Evolutionary conservation across 2,888 invertebrate species (phyloP), one percentile per base, ranked within the genome.

Genomic region (Cynaeus angustus): DNA sequence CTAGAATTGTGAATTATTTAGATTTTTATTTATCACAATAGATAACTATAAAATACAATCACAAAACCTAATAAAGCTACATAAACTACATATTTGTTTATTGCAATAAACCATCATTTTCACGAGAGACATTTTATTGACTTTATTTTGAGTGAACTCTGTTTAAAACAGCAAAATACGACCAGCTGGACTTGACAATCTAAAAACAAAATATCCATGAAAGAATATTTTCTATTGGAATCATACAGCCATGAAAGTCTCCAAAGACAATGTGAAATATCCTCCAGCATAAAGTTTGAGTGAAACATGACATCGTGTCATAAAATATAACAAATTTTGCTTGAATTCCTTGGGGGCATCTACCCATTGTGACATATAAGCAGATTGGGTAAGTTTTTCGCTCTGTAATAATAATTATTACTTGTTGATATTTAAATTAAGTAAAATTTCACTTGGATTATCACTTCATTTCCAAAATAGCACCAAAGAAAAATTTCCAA

Each of bases 141-240:
- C 7, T 33, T 33, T 9, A 2, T 33, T n/a, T 33, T 46, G 56
- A 45, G 48, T 70, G 66, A 12, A 70, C 59, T 30, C 43, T 33
- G 21, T 70, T 72, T 55, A 83, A 74, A 9, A 89, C 80, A 0
- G 88, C 88, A 74, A 88, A 88, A 67, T 88, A 83, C 0, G 89
- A 88, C 77, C 88, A 89, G 0, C 89, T 88, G 0, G 87, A 85
- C 78, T 88, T 88, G 66, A 89, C 84, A 46, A 89, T 88, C 89
- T 89, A 86, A 73, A 87, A 30, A 10, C 4, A 33, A 30, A 38
- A 16, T 46, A 12, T 43, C 33, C 28, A 8, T 14, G n/a, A 10
- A 41, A 14, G 9, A 66, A 10, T n/a, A 37, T 46, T 5, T 26
- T 62, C 68, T 45, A 67, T 52, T 70, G 65, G 66, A 62, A 53